A percentile compares a stretch with the other conserved stretches of the same genome.
Conservation (phyloP, 2,113 vertebrate species). For the Cariama cristata region DNA sequence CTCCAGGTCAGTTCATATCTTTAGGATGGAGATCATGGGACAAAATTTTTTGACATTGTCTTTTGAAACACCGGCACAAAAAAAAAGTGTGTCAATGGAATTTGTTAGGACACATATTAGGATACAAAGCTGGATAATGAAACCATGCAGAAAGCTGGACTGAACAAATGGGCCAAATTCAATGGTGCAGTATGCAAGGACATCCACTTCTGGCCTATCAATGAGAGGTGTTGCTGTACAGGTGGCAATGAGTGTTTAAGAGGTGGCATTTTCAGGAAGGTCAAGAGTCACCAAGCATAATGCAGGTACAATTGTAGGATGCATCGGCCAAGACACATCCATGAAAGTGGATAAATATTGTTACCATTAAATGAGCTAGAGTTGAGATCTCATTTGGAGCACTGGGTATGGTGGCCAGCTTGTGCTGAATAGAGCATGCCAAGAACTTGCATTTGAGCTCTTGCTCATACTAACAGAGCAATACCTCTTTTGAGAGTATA, state of each 20-base stretch:
- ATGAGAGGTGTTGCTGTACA: neutral
- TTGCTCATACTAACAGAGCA: neutral
- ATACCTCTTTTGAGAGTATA: neutral
- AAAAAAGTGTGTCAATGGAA: neutral
- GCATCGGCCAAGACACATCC: neutral
- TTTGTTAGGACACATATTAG: neutral
- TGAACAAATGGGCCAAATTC: neutral
- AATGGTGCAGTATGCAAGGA: neutral
- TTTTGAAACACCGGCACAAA: neutral
- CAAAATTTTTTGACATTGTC: neutral
- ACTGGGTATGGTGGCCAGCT: neutral
- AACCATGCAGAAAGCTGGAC: neutral
- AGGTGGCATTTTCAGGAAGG: neutral
- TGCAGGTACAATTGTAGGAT: neutral
- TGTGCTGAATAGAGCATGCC: neutral
- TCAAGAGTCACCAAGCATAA: neutral
- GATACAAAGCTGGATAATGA: neutral
- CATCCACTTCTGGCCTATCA: neutral
- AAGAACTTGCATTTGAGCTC: neutral
- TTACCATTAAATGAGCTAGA: neutral
- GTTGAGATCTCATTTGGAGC: neutral
- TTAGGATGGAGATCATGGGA: neutral
- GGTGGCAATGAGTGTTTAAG: neutral
- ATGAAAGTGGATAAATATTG: neutral
- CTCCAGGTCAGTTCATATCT: neutral